Percentiles rank a stretch among this genome's conserved stretches.
phyloP scores from a whole-genome alignment of 2,797 vertebrate species.

The Manis pentadactyla region DNA sequence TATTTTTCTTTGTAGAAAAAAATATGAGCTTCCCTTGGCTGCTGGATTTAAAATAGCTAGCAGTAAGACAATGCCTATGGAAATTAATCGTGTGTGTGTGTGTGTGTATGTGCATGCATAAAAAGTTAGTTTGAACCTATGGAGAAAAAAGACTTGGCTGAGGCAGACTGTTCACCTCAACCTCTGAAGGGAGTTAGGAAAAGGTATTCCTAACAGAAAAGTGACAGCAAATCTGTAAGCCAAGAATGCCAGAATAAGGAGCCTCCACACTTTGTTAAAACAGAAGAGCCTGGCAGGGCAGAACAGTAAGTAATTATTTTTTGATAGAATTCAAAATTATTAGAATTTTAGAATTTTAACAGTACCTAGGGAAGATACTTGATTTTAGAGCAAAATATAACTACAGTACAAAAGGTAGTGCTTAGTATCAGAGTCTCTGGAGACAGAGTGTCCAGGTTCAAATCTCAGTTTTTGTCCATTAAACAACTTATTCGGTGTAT shows the following conservation, averaged over 20 bases:
- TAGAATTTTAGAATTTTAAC: not conserved
- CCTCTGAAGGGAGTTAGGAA: not conserved
- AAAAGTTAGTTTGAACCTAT: not conserved
- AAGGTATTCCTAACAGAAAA: not conserved
- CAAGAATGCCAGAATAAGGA: not conserved
- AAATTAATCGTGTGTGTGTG: not conserved
- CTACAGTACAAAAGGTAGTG: not conserved
- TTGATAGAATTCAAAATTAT: constrained; percentile 8
- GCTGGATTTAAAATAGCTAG: constrained; percentile 24
- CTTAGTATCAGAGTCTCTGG: not conserved
- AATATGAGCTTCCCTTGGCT: not conserved
- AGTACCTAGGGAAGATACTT: not conserved
- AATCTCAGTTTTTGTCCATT: not conserved
- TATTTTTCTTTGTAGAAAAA: constrained; percentile 34
- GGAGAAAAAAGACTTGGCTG: not conserved
- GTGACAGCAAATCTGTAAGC: not conserved
- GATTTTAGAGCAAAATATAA: not conserved
- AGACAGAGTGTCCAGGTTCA: not conserved
- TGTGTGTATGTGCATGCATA: not conserved
- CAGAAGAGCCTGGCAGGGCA: not conserved
- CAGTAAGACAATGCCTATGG: not conserved
- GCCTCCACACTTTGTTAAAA: not conserved
- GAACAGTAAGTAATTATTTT: not conserved
- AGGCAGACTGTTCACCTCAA: not conserved
- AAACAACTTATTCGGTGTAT: not conserved